phyloP scores from a whole-genome alignment of 2,113 vertebrate species.

The Atherinomorus stipes region DNA sequence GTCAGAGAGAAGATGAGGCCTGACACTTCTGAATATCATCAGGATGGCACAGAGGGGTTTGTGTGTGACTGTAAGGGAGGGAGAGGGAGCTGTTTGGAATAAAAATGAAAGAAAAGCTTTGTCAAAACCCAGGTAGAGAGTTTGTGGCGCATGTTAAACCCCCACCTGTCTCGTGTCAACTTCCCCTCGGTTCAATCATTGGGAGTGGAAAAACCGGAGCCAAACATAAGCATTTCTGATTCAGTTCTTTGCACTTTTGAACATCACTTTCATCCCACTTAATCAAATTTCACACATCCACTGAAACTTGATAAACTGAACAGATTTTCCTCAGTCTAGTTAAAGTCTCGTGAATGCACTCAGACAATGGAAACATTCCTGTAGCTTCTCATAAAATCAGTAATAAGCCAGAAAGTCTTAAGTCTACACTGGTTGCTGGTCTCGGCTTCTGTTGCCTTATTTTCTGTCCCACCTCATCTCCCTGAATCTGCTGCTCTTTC shows the following conservation, averaged over 20 bases:
- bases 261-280: constrained; percentile 9
- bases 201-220: constrained; percentile 28
- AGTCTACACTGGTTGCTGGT: constrained; percentile 74
- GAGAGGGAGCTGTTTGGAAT: constrained; percentile 19
- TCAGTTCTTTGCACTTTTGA: neutral
- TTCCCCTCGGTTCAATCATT: constrained; percentile 17
- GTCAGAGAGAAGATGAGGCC: constrained; percentile 55
- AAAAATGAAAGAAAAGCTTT: constrained; percentile 53
- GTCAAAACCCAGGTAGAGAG: constrained; percentile 49
- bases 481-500: constrained; percentile 69
- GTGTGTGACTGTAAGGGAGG: constrained; percentile 19
- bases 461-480: constrained; percentile 78
- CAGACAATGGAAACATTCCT: constrained; percentile 22
- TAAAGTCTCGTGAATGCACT: constrained; percentile 37
- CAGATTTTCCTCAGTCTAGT: constrained; percentile 32
- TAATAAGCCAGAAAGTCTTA: constrained; percentile 62
- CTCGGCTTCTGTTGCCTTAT: constrained; percentile 23
- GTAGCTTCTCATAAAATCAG: constrained; percentile 28
- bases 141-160: constrained; percentile 29
- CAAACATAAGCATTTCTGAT: constrained; percentile 32
- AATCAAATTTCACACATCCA: constrained; percentile 1
- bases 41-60: constrained; percentile 48
- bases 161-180: constrained; percentile 29
- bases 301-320: constrained; percentile 16
- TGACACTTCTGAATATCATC: constrained; percentile 74